These are phyloP conservation scores for Hippocampus barbouri DNA, from an alignment of 2,113 vertebrate genomes.

Conservation along the genomic window DNA sequence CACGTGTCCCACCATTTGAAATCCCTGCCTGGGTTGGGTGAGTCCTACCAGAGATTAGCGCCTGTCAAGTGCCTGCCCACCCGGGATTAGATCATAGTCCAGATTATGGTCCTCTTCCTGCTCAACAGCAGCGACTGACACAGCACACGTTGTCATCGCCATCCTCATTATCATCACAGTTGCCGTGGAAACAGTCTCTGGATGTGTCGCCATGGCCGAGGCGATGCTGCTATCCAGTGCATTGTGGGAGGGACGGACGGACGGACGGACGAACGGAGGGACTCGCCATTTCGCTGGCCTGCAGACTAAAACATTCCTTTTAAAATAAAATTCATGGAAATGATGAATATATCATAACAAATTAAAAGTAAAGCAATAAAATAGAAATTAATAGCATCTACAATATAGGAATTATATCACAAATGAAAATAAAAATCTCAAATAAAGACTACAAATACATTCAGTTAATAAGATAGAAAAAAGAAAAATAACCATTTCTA, in stretches of 20 bases:
- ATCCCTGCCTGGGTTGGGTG: conserved; percentile 42
- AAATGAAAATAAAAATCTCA: too few relatives aligned
- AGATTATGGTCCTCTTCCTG: conserved; percentile 43
- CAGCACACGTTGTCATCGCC: background rate
- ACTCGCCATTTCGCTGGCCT: background rate
- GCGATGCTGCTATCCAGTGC: background rate
- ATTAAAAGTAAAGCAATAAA: too few relatives aligned
- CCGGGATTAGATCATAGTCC: conserved; percentile 43
- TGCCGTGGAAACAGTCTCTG: conserved; percentile 50
- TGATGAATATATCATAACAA: too few relatives aligned
- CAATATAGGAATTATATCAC: too few relatives aligned
- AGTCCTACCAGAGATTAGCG: conserved; percentile 54
- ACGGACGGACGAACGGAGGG: too few relatives aligned
- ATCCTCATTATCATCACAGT: conserved; percentile 21
- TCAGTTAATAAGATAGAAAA: too few relatives aligned
- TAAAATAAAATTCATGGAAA: too few relatives aligned
- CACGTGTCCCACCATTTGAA: conserved; percentile 21
- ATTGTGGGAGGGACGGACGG: conserved; percentile 10
- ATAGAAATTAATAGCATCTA: too few relatives aligned
- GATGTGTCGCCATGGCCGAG: conserved; percentile 36
- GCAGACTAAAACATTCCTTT: too few relatives aligned
- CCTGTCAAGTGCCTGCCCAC: conserved; percentile 53
- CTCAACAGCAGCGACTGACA: conserved; percentile 23
- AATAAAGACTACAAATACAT: too few relatives aligned
- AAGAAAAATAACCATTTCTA: too few relatives aligned